Base-by-base conservation (phyloP, 1,140 invertebrate species). In the Drosophila lacteicornis region DNA sequence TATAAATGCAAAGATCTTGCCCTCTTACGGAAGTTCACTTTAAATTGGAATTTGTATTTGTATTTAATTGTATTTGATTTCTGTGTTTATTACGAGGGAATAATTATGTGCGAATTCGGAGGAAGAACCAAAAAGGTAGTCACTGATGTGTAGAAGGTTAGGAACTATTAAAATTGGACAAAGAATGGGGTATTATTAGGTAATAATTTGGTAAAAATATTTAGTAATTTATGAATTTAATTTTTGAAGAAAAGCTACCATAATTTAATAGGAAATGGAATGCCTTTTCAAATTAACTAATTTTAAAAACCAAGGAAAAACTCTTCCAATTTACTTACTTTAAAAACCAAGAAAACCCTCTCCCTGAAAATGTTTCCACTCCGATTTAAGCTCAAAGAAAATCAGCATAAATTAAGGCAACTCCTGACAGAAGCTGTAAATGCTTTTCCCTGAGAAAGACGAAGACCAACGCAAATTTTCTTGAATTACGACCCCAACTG, bases 1-100 rank as follows among this genome's bases (percentile, higher is more conserved):
- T 70, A 70, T 56, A 70, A 77, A 67, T 67, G 62, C 55, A 50
- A 68, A 59, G 38, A 59, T 53, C 65, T 55, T 43, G 53, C 38
- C 51, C 22, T 50, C 36, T 50, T 51, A 43, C 67, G 70, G 70
- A 74, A 74, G 68, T 73, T 59, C 30, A 36, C 27, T 36, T 25
- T 40, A 17, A 56, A 69, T 70, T 56, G 40, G 19, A 58, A 58
- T 73, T 59, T 15, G 36, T 12, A 58, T 73, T 59, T 15, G 36
- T 9, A 19, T 22, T 49, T 73, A 73, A 73, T 73, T 73, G 46
- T 8, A 43, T 27, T 40, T 38, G 66, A 73, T 71, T 56, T 69
- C 43, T 36, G 30, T 27, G 36, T 71, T 0, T 36, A 17, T 30
- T 45, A n/a, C 22, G 11, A 3, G 45, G 65, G 12, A 43, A 42